Evolutionary conservation across 2,888 invertebrate genomes (phyloP).

Genomic region (Carcina quercana): DNA sequence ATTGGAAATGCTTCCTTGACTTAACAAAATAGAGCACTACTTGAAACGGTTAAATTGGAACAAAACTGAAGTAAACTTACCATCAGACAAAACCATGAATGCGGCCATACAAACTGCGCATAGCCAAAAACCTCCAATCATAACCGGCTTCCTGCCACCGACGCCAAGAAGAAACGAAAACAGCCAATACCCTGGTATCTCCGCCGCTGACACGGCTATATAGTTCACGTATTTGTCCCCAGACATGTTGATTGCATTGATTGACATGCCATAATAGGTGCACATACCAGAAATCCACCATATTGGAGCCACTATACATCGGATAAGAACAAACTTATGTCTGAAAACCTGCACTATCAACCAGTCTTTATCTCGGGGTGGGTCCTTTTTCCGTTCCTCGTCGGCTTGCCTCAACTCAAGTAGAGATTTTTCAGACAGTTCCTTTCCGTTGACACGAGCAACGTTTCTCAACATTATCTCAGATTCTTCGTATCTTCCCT

Average conservation of each 20-base stretch:
- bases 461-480: constrained; percentile 75
- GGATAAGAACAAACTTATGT: constrained; percentile 34
- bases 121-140: constrained; percentile 70
- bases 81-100: constrained; percentile 67
- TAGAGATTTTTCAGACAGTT: constrained; percentile 41
- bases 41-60: no score
- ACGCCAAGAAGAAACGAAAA: constrained; percentile 74
- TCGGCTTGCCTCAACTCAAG: constrained; percentile 28
- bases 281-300: constrained; percentile 80
- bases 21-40: no score
- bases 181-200: constrained; percentile 79
- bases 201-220: constrained; percentile 73
- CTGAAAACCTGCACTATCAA: constrained; percentile 39
- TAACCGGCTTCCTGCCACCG: constrained; percentile 73
- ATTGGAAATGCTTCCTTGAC: no score
- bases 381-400: constrained; percentile 29
- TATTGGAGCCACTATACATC: constrained; percentile 51
- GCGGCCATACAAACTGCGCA: constrained; percentile 73
- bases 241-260: constrained; percentile 77
- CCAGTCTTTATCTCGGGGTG: constrained; percentile 32
- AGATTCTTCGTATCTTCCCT: constrained; percentile 77
- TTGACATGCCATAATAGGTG: constrained; percentile 78
- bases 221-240: constrained; percentile 80
- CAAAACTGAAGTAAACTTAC: constrained; percentile 29
- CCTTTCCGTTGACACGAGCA: constrained; percentile 72